Evolutionary conservation across 2,797 vertebrate genomes (phyloP), one percentile per base, ranked within the genome.

Genomic region (Brachyalestes nurse): DNA sequence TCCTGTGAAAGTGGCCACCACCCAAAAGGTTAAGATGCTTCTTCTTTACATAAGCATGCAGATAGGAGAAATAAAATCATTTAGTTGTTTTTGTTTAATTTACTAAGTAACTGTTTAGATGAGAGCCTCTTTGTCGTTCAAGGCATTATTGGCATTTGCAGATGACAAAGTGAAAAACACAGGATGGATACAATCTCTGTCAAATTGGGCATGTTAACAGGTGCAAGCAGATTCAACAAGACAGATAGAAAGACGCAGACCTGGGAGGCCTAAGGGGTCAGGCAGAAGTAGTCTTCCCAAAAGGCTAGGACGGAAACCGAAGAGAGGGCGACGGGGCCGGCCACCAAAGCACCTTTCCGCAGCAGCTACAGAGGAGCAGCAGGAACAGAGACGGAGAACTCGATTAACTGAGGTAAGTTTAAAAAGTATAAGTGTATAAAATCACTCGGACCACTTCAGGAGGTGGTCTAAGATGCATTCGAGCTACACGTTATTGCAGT

Each of bases 341-440:
- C 95, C 96, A 28, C 94, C 92, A 0, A 95, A 94, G 86, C 77
- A 90, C 12, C 83, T 86, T 14, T 76, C 90, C 61, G 83, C 85
- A 83, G 70, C 85, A 25, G 91, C 91, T 90, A 78, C 69, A 40
- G 0, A 67, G 64, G 94, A 95, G 61, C 92, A 91, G 81, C 94
- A 89, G 40, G 79, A 85, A 5, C 90, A 92, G 73, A 91, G 90
- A 90, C 94, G 94, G 85, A 94, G 92, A 89, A 94, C 93, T 72
- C 86, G 89, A 28, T 92, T 97, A 77, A 93, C 91, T 90, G 96
- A 99, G 95, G 97, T 98, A 88, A 14, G 28, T 28, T 28, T 28
- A 28, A 28, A 28, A 28, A 28, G 28, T 28, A 28, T 28, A 28
- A 28, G 3, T 28, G 28, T 28, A 28, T 28, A 28, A 28, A 28